Percentiles rank a stretch among this genome's conserved stretches.
These are phyloP conservation scores for Gorsachius goisagi DNA, from an alignment of 2,113 vertebrate genomes.

Conservation along the genomic window DNA sequence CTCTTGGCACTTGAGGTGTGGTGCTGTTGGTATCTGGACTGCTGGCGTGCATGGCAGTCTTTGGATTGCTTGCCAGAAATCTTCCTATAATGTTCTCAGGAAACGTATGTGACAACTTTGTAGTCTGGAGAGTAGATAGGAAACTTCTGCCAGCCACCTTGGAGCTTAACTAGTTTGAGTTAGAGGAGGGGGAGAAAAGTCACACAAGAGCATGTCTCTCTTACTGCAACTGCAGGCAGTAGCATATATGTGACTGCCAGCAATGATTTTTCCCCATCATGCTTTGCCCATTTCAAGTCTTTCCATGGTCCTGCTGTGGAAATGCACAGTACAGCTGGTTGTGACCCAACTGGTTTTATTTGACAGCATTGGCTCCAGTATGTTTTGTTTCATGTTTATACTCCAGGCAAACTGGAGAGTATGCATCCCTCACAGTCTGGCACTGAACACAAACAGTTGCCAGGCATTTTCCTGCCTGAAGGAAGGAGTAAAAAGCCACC, in stretches of 20 bases:
- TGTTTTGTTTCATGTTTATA: background rate
- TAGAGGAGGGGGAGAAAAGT: background rate
- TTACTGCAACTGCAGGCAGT: background rate
- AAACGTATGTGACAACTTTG: conserved; percentile 47
- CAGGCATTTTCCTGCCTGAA: background rate
- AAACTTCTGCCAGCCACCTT: conserved; percentile 8
- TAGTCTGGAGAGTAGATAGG: background rate
- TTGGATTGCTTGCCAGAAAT: conserved; percentile 44
- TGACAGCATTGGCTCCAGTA: background rate
- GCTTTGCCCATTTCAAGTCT: background rate
- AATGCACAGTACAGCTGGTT: background rate
- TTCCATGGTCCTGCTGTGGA: background rate
- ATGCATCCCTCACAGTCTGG: background rate
- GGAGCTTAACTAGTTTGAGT: background rate
- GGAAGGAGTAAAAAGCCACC: background rate
- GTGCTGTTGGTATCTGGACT: conserved; percentile 1
- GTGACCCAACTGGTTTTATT: background rate
- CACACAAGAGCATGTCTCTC: background rate
- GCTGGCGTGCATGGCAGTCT: background rate
- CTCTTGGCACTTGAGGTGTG: conserved; percentile 45
- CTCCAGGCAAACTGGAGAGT: background rate
- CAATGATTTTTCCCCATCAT: background rate
- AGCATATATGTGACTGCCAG: background rate
- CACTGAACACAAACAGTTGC: background rate
- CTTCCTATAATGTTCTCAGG: conserved; percentile 9